phyloP scores from a whole-genome alignment of 2,888 invertebrate genomes.

The Thumatha senex region DNA sequence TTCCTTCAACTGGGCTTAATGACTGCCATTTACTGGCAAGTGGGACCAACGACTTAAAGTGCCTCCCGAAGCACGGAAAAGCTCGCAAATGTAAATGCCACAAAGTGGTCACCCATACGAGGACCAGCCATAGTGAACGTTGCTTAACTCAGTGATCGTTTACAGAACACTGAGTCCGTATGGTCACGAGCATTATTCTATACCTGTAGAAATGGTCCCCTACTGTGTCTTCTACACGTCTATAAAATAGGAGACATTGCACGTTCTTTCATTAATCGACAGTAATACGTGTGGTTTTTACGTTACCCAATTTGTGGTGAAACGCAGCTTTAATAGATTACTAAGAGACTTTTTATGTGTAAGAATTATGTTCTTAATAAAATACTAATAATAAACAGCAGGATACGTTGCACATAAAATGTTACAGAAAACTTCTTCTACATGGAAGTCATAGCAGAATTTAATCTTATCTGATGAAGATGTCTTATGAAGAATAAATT shows the following conservation, averaged over 20 bases:
- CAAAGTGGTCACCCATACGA: too few relatives aligned
- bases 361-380: constrained; percentile 21
- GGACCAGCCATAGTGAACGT: too few relatives aligned
- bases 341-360: constrained; percentile 9
- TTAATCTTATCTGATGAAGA: too few relatives aligned
- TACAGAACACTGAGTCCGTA: too few relatives aligned
- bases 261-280: constrained; percentile 5
- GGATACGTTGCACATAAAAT: constrained; percentile 22
- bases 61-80: too few relatives aligned
- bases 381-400: constrained; percentile 26
- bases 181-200: background rate
- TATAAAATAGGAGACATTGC: constrained; percentile 5
- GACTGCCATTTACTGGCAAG: too few relatives aligned
- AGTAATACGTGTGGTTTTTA: constrained; percentile 6
- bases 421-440: background rate
- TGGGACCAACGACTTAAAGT: too few relatives aligned
- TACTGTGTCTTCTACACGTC: background rate
- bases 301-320: constrained; percentile 3
- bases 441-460: too few relatives aligned
- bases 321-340: constrained; percentile 3
- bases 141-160: too few relatives aligned
- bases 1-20: too few relatives aligned
- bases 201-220: background rate
- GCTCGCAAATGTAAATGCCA: too few relatives aligned
- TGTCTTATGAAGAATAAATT: too few relatives aligned